Base-by-base conservation (phyloP, 2,888 invertebrate genomes). In the Polyploca ridens region DNA sequence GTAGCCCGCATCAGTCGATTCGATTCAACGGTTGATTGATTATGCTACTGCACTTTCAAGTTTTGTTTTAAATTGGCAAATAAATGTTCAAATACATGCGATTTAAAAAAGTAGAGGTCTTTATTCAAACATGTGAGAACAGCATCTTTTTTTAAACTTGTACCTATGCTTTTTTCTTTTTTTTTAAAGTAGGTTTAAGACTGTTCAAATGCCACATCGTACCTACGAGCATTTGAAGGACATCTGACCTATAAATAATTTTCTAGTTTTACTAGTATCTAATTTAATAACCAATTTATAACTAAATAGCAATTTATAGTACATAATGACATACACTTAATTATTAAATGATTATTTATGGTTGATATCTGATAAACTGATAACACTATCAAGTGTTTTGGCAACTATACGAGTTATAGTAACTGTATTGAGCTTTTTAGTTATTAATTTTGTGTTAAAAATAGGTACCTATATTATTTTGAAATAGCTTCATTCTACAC, bases 21-120 rank as follows among this genome's bases (percentile, higher is more conserved):
- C 46, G 46, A 46, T 46, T 46, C n/a, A 46, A 46, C 46, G n/a
- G 46, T 46, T n/a, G 46, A 46, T 46, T 46, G 14, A 46, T n/a
- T 46, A n/a, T n/a, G n/a, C 46, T n/a, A 46, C n/a, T n/a, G 1
- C 6, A 46, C 46, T n/a, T 46, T 46, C n/a, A 5, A n/a, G 5
- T 46, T 46, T 41, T 13, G 41, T 3, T 38, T 10, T 38, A 10
- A n/a, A n/a, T n/a, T n/a, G n/a, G n/a, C n/a, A n/a, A n/a, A n/a
- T n/a, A n/a, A n/a, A n/a, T 10, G 7, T 27, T 27, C 27, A 27
- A n/a, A 27, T 27, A 27, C 27, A 27, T 27, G 27, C 27, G 27
- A 27, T 27, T 27, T 27, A 27, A 27, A 27, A 27, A 27, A 27
- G 27, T 27, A 27, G 27, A 27, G 27, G 27, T 27, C 27, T 27